Percentiles rank a stretch among this genome's conserved stretches.
Conservation (phyloP, 2,888 invertebrate species). For the Athripsodes cinereus region DNA sequence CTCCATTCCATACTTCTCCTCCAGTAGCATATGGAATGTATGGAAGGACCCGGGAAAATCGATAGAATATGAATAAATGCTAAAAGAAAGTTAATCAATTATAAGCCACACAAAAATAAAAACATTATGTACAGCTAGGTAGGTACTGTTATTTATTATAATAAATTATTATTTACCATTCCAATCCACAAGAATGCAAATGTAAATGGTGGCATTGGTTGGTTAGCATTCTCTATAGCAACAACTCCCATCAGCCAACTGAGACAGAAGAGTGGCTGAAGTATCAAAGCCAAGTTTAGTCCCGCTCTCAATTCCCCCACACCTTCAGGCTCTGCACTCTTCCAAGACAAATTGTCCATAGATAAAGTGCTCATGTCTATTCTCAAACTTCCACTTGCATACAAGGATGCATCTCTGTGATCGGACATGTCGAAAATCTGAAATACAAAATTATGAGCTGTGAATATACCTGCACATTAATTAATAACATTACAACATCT, state of each 20-base stretch:
- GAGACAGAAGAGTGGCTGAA: slow-evolving; percentile 64
- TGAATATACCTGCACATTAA: too few relatives aligned
- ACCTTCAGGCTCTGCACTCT: slow-evolving; percentile 44
- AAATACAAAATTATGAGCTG: too few relatives aligned
- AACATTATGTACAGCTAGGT: too few relatives aligned
- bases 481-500: too few relatives aligned
- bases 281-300: slow-evolving; percentile 56
- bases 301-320: slow-evolving; percentile 55
- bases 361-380: slow-evolving; percentile 41
- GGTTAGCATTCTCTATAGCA: slow-evolving; percentile 62
- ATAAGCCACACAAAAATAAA: too few relatives aligned
- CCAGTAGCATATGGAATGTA: slow-evolving; percentile 36
- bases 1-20: slow-evolving; percentile 38
- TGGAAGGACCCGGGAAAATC: slow-evolving; percentile 43
- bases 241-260: slow-evolving; percentile 71
- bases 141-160: not conserved
- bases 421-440: slow-evolving; percentile 18
- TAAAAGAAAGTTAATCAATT: slow-evolving; percentile 33
- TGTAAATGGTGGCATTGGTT: slow-evolving; percentile 54
- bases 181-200: slow-evolving; percentile 51
- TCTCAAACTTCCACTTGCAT: slow-evolving; percentile 30
- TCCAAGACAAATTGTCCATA: slow-evolving; percentile 46
- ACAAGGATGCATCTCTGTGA: slow-evolving; percentile 12
- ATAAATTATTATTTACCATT: slow-evolving; percentile 44
- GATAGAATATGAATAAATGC: slow-evolving; percentile 43